Evolutionary conservation across 2,888 invertebrate species (phyloP), one percentile per base, ranked within the genome.

Genomic region (Phlogophora meticulosa): DNA sequence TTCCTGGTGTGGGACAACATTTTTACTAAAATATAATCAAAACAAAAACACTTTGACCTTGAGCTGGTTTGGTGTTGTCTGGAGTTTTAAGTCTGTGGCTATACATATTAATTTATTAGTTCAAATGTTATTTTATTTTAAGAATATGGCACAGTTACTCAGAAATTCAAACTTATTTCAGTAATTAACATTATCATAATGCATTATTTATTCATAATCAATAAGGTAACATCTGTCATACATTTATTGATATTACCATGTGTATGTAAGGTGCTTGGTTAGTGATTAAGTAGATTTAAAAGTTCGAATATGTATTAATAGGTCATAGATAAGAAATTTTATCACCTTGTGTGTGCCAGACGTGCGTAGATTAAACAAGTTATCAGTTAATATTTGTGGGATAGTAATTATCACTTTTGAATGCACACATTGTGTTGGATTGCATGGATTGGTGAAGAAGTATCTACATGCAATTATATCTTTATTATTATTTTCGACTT

Each of bases 321-420:
- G 83, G 80, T 76, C 71, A 75, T n/a, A 59, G 83, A 83, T 83
- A 80, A 83, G 24, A 45, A 45, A 68, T 74, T 59, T 73, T 76
- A 80, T 81, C 75, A 56, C 48, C 13, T 58, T 56, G 48, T 62
- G 38, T 34, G 20, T 51, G 51, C 66, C 74, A 78, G 60, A 58
- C 51, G 0, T 58, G 32, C 5, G 5, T 57, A 49, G 58, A 73
- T 75, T 63, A 42, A 40, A 45, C 10, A 53, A 36, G 4, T 53
- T 62, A 71, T 65, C 76, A 28, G 32, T 28, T 36, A 43, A 58
- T 55, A 57, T 49, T 43, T 48, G 22, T 65, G 32, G 32, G 28
- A 46, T 34, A 43, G n/a, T 46, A 57, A 49, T 62, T 55, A 65
- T 43, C 20, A 22, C 2, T 43, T 34, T 42, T 42, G 11, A 34